phyloP scores from a whole-genome alignment of 2,797 vertebrate genomes.

The Sebastes aleutianus region DNA sequence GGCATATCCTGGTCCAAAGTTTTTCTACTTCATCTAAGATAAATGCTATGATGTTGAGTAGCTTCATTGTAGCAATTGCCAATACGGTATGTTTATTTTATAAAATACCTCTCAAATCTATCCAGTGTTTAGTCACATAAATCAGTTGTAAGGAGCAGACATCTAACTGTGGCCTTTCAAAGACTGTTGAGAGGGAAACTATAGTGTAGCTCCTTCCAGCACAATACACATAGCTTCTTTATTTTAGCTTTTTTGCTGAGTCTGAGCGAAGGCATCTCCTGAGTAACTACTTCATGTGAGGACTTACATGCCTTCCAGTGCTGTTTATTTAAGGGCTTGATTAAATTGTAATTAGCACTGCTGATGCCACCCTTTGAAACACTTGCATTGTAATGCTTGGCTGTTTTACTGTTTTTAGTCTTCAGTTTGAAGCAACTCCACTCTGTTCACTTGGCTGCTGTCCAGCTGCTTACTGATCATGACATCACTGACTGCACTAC shows the following conservation, averaged over 20 bases:
- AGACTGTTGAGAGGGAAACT: neutral
- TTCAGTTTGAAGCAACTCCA: neutral
- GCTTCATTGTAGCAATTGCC: neutral
- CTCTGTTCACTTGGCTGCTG: conserved; percentile 3
- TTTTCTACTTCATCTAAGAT: neutral
- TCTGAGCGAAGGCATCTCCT: neutral
- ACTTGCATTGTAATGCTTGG: neutral
- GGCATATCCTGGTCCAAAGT: neutral
- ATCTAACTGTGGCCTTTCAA: neutral
- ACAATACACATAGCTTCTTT: neutral
- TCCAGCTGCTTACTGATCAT: neutral
- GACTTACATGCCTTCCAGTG: conserved; percentile 22
- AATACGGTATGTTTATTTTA: neutral
- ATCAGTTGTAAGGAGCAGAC: neutral
- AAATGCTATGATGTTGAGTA: neutral
- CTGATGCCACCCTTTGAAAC: conserved; percentile 44
- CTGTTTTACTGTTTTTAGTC: conserved; percentile 6
- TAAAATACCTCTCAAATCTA: neutral
- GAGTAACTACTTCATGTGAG: neutral
- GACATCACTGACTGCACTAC: neutral
- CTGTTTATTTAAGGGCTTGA: conserved; percentile 32
- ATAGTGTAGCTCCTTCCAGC: neutral
- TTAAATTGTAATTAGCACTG: conserved; percentile 42
- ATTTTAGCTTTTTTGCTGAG: conserved; percentile 3
- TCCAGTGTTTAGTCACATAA: neutral